phyloP scores from a whole-genome alignment of 1,140 invertebrate species.

The Lucilia sericata region DNA sequence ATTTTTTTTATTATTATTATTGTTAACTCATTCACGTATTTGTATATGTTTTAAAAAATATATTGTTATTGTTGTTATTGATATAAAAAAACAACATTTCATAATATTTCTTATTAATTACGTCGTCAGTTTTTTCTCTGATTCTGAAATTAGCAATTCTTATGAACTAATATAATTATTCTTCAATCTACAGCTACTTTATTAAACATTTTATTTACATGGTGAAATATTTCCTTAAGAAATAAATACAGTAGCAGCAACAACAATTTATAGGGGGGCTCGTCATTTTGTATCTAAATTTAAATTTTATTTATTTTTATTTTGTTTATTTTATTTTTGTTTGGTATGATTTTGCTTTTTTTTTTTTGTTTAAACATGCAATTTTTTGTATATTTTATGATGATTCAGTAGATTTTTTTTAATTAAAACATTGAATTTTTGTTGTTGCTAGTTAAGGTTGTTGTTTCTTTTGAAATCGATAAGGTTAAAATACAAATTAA shows the following conservation, averaged over 20 bases:
- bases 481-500: no score
- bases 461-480: no score
- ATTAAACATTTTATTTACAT: neutral
- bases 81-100: neutral
- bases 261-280: slow-evolving; percentile 2
- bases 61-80: neutral
- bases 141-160: neutral
- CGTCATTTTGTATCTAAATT: neutral
- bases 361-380: neutral
- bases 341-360: neutral
- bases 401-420: slow-evolving; percentile 11
- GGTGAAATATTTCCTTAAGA: neutral
- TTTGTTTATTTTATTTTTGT: no score
- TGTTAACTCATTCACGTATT: no score
- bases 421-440: slow-evolving; percentile 7
- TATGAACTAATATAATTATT: neutral
- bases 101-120: slow-evolving; percentile 6
- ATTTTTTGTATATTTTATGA: neutral
- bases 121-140: neutral
- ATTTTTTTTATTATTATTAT: no score
- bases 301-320: no score
- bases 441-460: neutral
- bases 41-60: neutral
- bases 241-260: neutral
- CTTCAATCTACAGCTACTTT: neutral